A percentile compares a stretch with the other conserved stretches of the same genome.
Conservation (phyloP, 2,888 invertebrate species). For the Eumacrocentrus americanus region DNA sequence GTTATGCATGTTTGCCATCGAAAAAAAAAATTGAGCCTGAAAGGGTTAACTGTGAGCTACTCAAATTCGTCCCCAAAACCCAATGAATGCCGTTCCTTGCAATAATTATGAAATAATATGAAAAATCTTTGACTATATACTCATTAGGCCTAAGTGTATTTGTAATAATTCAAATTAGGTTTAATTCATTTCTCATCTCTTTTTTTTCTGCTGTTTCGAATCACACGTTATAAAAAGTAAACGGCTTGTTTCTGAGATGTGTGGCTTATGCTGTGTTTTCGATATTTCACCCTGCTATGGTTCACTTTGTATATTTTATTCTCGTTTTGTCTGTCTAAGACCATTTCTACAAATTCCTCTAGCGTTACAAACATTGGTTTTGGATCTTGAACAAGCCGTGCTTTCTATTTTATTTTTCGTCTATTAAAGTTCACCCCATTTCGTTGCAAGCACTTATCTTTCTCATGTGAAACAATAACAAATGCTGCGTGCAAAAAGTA, state of each 20-base stretch:
- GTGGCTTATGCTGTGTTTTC: slow-evolving; percentile 57
- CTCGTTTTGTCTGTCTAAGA: slow-evolving; percentile 8
- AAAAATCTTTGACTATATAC: too few relatives aligned
- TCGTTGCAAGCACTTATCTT: slow-evolving; percentile 20
- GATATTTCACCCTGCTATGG: slow-evolving; percentile 49
- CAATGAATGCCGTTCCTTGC: too few relatives aligned
- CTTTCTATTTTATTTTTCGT: slow-evolving; percentile 38
- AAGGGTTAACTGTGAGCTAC: too few relatives aligned
- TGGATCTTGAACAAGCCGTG: slow-evolving; percentile 33
- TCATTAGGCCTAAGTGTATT: neutral
- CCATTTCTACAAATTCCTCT: slow-evolving; percentile 23
- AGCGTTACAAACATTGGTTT: slow-evolving; percentile 39
- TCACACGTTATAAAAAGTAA: slow-evolving; percentile 25
- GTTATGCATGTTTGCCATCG: too few relatives aligned
- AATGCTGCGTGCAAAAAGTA: slow-evolving; percentile 26
- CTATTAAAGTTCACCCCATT: slow-evolving; percentile 23
- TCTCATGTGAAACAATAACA: slow-evolving; percentile 30
- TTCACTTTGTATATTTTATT: slow-evolving; percentile 34
- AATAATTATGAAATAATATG: too few relatives aligned
- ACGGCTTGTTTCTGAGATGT: slow-evolving; percentile 44
- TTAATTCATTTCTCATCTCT: slow-evolving; percentile 12
- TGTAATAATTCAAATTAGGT: slow-evolving; percentile 15
- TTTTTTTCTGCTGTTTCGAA: slow-evolving; percentile 3
- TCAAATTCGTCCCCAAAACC: too few relatives aligned
- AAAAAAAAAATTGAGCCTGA: too few relatives aligned